These are phyloP conservation scores for Lasiurus borealis DNA, from an alignment of 2,113 vertebrate species.

Conservation along the genomic window DNA sequence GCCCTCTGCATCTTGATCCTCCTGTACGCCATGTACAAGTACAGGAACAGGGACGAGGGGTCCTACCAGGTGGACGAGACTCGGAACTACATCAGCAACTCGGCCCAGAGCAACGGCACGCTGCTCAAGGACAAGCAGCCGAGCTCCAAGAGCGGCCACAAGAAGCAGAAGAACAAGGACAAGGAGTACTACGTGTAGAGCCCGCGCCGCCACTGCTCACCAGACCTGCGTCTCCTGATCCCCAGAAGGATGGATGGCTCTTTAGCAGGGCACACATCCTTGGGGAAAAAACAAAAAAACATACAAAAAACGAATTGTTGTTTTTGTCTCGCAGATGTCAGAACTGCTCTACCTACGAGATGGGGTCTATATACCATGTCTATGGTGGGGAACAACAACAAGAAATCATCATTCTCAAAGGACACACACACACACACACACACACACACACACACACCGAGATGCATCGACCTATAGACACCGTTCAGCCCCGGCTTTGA, in stretches of 20 bases:
- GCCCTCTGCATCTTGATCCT: constrained; percentile 99
- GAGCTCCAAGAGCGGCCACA: constrained; percentile 96
- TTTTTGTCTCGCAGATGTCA: constrained; percentile 78
- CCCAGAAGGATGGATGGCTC: constrained; percentile 85
- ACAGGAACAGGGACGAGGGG: constrained; percentile 99
- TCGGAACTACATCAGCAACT: constrained; percentile 99
- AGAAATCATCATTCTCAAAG: constrained; percentile 83
- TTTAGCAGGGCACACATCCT: constrained; percentile 84
- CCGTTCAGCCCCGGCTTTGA: constrained; percentile 82
- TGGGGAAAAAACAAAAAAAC: constrained; percentile 68
- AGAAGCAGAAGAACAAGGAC: constrained; percentile 99
- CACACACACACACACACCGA: constrained; percentile 84
- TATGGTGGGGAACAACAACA: constrained; percentile 86
- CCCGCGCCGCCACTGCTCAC: constrained; percentile 59
- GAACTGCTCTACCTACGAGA: constrained; percentile 85
- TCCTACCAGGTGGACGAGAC: constrained; percentile 99
- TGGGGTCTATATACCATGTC: constrained; percentile 85
- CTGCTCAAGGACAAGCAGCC: constrained; percentile 98
- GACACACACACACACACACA: constrained; percentile 85
- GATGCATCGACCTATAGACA: not conserved
- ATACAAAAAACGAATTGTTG: no score
- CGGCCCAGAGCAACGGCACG: constrained; percentile 98
- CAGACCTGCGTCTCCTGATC: constrained; percentile 70
- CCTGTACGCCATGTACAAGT: constrained; percentile 99
- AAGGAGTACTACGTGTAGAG: constrained; percentile 99